Percentiles rank a stretch among this genome's conserved stretches.
Conservation (phyloP, 2,113 vertebrate species). For the Felis chaus region DNA sequence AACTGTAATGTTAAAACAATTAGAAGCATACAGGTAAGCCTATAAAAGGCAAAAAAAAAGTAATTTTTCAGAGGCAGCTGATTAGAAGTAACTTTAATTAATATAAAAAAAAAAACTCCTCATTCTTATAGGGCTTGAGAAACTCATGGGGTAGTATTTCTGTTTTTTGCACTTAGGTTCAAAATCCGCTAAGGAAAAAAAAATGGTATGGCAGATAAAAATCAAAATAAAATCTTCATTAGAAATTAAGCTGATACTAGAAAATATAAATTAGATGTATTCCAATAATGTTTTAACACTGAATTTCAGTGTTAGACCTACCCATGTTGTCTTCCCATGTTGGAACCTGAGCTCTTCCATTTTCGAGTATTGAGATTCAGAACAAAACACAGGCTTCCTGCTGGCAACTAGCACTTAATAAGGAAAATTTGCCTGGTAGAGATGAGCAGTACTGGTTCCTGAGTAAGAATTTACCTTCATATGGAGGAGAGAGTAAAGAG, state of each 20-base stretch:
- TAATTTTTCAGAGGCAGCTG: background rate
- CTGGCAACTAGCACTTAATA: background rate
- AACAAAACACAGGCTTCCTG: background rate
- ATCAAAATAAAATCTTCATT: conserved; percentile 4
- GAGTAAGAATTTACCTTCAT: background rate
- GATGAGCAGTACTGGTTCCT: background rate
- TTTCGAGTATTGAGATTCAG: background rate
- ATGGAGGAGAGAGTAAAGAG: background rate
- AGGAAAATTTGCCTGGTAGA: background rate
- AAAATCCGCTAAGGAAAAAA: background rate
- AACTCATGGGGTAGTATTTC: background rate
- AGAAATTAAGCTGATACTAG: background rate
- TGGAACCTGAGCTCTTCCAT: background rate
- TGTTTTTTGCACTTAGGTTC: background rate
- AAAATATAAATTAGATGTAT: background rate
- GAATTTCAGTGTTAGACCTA: background rate
- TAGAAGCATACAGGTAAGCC: background rate
- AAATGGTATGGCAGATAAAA: background rate
- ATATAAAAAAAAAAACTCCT: background rate
- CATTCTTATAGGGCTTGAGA: background rate
- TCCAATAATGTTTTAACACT: background rate
- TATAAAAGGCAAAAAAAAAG: background rate
- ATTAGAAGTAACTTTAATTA: background rate
- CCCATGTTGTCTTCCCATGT: background rate
- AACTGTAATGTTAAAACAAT: background rate